Base-by-base conservation (phyloP, 1,140 invertebrate genomes). In the Diorhabda carinulata region DNA sequence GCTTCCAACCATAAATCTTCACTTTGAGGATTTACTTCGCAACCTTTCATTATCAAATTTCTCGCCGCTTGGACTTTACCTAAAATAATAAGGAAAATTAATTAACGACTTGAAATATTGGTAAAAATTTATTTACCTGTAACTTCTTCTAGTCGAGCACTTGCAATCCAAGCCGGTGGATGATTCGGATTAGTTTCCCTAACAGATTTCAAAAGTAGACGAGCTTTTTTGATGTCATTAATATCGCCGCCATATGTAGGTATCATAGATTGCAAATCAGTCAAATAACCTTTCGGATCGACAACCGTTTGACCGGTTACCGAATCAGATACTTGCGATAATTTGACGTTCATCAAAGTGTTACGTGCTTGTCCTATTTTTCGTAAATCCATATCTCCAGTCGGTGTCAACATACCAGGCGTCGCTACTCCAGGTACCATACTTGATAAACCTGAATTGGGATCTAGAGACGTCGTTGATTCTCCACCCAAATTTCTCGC, bases 331-430 rank as follows among this genome's bases (percentile, higher is more conserved):
- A 98, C 85, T 78, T 99, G 98, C 62, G 94, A 99, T 4, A 99
- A 82, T 83, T 98, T 98, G 0, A 99, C 98, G 79, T 98, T 97
- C 98, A 99, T 99, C 3, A 99, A 83, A n/a, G 96, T 98, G 81
- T 98, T 99, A 81, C 97, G 88, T 1, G 98, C 98, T 85, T 99
- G 96, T 47, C 98, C 98, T 80, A 99, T 99, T 86, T 98, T 99
- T 72, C 97, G 86, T 73, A 99, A 88, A 87, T 99, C 98, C 79
- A 99, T 89, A 81, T 99, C 97, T 43, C 94, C 94, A 71, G 89
- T 87, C 68, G 92, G 90, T n/a, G 90, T 92, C 47, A 88, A 79
- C 88, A 92, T 91, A 72, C 92, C 92, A 9, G 91, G 90, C 57
- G 90, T 92, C 43, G 87, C 83, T 1, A 91, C 88, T 8, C 91